Conservation (phyloP, 2,113 vertebrate genomes). For the Bolborhynchus lineola region DNA sequence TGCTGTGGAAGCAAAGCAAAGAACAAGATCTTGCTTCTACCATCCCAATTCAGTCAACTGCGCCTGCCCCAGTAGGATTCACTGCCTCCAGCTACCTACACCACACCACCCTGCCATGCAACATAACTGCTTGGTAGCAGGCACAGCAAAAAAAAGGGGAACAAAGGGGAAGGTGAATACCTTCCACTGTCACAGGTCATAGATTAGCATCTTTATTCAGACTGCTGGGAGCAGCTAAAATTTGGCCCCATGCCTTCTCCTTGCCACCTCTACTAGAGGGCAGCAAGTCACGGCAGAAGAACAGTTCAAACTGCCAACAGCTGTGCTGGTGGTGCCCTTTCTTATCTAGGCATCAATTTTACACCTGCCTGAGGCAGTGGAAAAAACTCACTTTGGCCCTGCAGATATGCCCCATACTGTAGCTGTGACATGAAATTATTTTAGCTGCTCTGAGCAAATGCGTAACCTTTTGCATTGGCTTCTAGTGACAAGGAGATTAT, state of each 20-base stretch:
- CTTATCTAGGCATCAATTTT: neutral
- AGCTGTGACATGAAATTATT: neutral
- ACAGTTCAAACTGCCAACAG: neutral
- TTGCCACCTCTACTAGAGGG: neutral
- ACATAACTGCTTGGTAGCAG: neutral
- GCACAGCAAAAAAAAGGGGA: neutral
- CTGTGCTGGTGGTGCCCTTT: neutral
- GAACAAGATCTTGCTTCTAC: neutral
- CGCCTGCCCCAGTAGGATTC: neutral
- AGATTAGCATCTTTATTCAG: neutral
- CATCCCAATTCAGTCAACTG: neutral
- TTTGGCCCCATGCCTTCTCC: neutral
- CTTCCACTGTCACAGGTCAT: neutral
- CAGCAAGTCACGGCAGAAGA: neutral
- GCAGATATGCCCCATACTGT: neutral
- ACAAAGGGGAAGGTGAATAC: neutral
- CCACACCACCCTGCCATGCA: neutral
- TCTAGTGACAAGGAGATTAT: neutral
- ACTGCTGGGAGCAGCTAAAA: neutral
- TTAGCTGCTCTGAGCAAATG: neutral
- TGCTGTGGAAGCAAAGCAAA: neutral
- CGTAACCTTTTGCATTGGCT: neutral
- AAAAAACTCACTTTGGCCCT: slow-evolving; percentile 2
- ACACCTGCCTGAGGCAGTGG: slow-evolving; percentile 21
- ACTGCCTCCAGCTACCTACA: neutral